Base-by-base conservation (phyloP, 2,888 invertebrate genomes). In the Agrotis clavis region DNA sequence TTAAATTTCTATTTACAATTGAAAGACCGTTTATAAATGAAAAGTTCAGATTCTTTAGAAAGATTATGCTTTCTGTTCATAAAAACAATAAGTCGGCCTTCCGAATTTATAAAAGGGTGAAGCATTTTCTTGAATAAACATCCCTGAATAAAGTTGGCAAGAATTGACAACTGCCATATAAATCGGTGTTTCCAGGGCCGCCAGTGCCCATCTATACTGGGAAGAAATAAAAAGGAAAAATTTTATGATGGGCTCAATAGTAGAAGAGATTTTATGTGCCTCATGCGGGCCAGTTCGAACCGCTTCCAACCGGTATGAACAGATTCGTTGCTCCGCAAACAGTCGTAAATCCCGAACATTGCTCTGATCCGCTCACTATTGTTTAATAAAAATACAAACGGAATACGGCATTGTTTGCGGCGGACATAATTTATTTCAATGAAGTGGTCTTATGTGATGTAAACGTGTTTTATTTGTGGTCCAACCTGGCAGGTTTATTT, bases 301-400 rank as follows among this genome's bases (percentile, higher is more conserved):
- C 82, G 81, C 75, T 82, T 80, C 83, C 74, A 81, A 81, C 82
- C 82, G 78, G 88, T 87, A 90, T 89, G 89, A 90, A 90, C 93
- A 91, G 92, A 92, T 93, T 92, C 90, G 87, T 86, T 84, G 90
- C 85, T 85, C 90, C 92, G 88, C 92, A 92, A 93, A 93, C 90
- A 92, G 87, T 92, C 93, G 93, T 94, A 94, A 94, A 93, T 92
- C 90, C 89, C 82, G 79, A 86, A 90, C 90, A 91, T 92, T 88
- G 89, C 86, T 87, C 89, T 90, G 92, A 93, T 93, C 92, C 92
- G 90, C 88, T 89, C 89, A 90, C 85, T 87, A 87, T 88, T 88
- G 86, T 88, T 89, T 86, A 82, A 87, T 90, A 90, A 89, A 90
- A 90, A 85, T 77, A 84, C 80, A 85, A 86, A 77, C 81, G 82